Base-by-base conservation (phyloP, 2,113 vertebrate genomes). In the Cricetomys ansorgei region DNA sequence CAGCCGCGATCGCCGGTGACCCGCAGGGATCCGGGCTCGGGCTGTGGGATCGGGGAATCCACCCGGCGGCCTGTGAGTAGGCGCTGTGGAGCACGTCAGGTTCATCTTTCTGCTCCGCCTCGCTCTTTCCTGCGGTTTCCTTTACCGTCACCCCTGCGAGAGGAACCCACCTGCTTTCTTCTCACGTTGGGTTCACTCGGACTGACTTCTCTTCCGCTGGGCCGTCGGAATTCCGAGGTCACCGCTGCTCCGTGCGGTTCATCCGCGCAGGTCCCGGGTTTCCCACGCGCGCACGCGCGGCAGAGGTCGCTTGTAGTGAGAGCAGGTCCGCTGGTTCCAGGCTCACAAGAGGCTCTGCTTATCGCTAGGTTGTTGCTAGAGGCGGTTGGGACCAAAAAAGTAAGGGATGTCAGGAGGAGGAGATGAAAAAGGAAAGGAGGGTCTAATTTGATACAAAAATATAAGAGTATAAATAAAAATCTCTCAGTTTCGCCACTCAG, bases 51-150 rank as follows among this genome's bases (percentile, higher is more conserved):
- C 7, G 9, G 53, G 31, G 48, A 13, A 16, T 40, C 40, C 13
- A 34, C 4, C 25, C 1, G 29, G n/a, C 34, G 4, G 48, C 77
- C 79, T 25, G 97, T 96, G 93, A 95, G 97, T 95, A 92, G 62
- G 8, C 40, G 5, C 45, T 0, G 23, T 12, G 86, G 9, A 27
- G 34, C 55, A 31, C 23, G 34, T 17, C 40, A 8, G 48, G 11
- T 17, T 77, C 12, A 17, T 64, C 4, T 69, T 27, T 37, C 29
- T 27, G 7, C 9, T 27, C 25, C 16, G 1, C 19, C 9, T 23
- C 7, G 34, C n/a, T 37, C 3, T 69, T 37, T n/a, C 40, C 19
- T 55, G 34, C 27, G 53, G 25, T 31, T 25, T 27, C 25, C 29
- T 67, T 86, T 53, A 23, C 9, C 3, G 29, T 57, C 4, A n/a